A percentile compares a stretch with the other conserved stretches of the same genome.
These are phyloP conservation scores for Ceratotherium simum DNA, from an alignment of 2,113 vertebrate species.

Conservation along the genomic window DNA sequence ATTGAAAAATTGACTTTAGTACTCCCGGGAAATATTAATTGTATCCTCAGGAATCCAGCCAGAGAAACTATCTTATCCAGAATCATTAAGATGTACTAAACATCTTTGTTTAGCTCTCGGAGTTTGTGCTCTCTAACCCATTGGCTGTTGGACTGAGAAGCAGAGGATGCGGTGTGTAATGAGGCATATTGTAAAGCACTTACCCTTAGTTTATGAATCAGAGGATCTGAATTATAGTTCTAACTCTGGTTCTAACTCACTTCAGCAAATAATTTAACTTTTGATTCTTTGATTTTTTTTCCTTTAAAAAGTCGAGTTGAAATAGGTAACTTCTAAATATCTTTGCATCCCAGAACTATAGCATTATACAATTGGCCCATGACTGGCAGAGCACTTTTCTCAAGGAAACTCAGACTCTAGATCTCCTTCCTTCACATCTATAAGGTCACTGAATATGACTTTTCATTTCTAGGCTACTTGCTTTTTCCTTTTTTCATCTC, in stretches of 20 bases:
- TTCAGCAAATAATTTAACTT: neutral
- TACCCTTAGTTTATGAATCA: neutral
- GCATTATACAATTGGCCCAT: neutral
- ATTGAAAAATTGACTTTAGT: neutral
- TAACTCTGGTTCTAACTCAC: neutral
- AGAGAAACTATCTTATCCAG: neutral
- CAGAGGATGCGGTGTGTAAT: neutral
- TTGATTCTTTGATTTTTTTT: neutral
- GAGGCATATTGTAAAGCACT: neutral
- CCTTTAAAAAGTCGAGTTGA: neutral
- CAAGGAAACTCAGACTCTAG: neutral
- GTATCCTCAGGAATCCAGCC: neutral
- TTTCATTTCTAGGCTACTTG: neutral
- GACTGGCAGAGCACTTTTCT: neutral
- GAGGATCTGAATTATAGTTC: neutral
- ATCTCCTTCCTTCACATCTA: neutral
- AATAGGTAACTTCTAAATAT: neutral
- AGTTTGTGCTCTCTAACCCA: neutral
- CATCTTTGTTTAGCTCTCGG: neutral
- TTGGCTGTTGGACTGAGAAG: neutral
- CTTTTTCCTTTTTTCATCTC: neutral
- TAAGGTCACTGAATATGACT: neutral
- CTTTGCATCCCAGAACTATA: neutral
- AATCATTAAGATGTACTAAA: neutral
- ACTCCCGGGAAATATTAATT: conserved; percentile 9